Conservation (phyloP, 1,140 invertebrate species). For the Leptopilina boulardi region DNA sequence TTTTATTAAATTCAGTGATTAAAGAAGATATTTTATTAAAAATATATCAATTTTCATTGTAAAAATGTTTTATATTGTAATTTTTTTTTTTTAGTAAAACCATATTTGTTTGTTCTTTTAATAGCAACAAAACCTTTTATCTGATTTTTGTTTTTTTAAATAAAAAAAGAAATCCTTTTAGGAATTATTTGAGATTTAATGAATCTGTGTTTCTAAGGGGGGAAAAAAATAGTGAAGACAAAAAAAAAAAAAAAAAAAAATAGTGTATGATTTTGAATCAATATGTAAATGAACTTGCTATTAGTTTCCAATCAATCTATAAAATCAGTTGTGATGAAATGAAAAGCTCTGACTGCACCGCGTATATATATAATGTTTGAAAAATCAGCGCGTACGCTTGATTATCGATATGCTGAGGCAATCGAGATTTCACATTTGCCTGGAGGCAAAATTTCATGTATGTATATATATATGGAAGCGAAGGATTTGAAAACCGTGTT, state of each 20-base stretch:
- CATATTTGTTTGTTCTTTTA: too few species aligned
- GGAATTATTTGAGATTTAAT: too few species aligned
- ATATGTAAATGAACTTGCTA: slow-evolving; percentile 12
- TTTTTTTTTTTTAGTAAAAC: too few species aligned
- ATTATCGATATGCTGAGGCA: slow-evolving; percentile 7
- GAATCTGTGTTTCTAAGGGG: not conserved
- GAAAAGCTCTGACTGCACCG: not conserved
- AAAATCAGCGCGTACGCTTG: slow-evolving; percentile 20
- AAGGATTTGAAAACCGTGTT: not conserved
- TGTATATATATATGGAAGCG: too few species aligned
- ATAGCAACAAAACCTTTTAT: too few species aligned
- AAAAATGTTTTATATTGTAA: too few species aligned
- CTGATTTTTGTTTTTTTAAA: too few species aligned
- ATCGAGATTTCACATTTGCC: slow-evolving; percentile 18
- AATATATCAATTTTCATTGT: too few species aligned
- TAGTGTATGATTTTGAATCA: not conserved
- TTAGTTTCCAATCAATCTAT: slow-evolving; percentile 30
- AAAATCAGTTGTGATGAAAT: slow-evolving; percentile 1
- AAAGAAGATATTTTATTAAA: too few species aligned
- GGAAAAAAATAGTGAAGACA: not conserved
- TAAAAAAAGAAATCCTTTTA: too few species aligned
- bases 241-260: not conserved
- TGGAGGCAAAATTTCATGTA: slow-evolving; percentile 15
- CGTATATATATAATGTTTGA: not conserved
- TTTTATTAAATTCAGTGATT: too few species aligned